Evolutionary conservation across 2,797 vertebrate genomes (phyloP).

Genomic region (Numenius phaeopus): DNA sequence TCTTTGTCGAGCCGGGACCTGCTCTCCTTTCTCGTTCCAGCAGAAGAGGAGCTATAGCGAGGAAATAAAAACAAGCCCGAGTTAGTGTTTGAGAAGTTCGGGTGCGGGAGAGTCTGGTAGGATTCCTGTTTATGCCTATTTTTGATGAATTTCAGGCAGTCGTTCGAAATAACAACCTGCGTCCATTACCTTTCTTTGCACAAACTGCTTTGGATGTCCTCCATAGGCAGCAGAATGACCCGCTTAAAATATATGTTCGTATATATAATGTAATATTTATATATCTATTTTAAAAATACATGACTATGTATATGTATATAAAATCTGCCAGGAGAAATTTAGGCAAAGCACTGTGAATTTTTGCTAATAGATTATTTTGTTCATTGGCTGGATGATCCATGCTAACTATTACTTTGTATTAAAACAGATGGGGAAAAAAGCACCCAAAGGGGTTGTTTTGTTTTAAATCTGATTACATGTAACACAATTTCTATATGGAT

Average conservation of each 20-base stretch:
- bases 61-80: background rate
- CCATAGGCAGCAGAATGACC: slow-evolving; percentile 8
- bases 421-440: accelerated
- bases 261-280: background rate
- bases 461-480: background rate
- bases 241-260: background rate
- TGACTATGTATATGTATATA: accelerated
- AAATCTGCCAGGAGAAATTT: background rate
- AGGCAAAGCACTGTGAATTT: background rate
- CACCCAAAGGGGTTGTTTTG: background rate
- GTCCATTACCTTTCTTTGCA: slow-evolving; percentile 32
- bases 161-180: background rate
- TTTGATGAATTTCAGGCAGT: background rate
- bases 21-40: background rate
- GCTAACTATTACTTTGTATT: background rate
- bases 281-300: background rate
- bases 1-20: slow-evolving; percentile 59
- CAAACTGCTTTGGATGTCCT: slow-evolving; percentile 11
- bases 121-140: background rate
- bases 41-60: slow-evolving; percentile 7
- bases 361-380: background rate
- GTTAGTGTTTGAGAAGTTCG: slow-evolving; percentile 50
- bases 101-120: slow-evolving; percentile 63
- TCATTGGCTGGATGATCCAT: background rate
- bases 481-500: background rate